Conservation (phyloP, 2,888 invertebrate species). For the Troides oblongomaculatus region DNA sequence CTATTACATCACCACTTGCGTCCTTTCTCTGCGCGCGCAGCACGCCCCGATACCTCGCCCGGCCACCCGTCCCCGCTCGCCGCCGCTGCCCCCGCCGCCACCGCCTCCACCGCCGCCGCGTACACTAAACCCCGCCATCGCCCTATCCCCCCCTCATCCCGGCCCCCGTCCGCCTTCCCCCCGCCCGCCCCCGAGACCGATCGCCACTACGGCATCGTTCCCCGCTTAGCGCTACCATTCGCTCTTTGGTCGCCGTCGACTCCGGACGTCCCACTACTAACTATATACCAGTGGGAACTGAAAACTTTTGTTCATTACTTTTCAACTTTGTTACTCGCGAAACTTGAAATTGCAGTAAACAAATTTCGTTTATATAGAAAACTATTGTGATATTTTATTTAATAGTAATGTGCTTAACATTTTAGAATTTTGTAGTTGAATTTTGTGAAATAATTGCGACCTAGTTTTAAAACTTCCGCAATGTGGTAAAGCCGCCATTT, state of each 20-base stretch:
- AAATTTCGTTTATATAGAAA: conserved; percentile 30
- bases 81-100: conserved; percentile 38
- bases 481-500: conserved; percentile 61
- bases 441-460: conserved; percentile 62
- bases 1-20: conserved; percentile 77
- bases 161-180: conserved; percentile 32
- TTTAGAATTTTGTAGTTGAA: conserved; percentile 30
- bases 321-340: conserved; percentile 31
- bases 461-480: conserved; percentile 75
- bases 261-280: conserved; percentile 50
- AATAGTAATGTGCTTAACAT: conserved; percentile 44
- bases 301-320: conserved; percentile 51
- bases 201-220: conserved; percentile 52
- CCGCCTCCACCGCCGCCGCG: conserved; percentile 37
- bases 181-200: conserved; percentile 51
- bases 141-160: conserved; percentile 38
- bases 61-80: not conserved
- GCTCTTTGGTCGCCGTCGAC: conserved; percentile 63
- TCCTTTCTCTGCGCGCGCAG: conserved; percentile 78
- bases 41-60: conserved; percentile 45
- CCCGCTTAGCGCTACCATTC: conserved; percentile 66
- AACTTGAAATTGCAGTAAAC: conserved; percentile 37
- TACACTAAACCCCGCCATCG: conserved; percentile 51
- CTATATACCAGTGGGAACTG: conserved; percentile 53
- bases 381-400: conserved; percentile 47